Conservation (phyloP, 2,888 invertebrate species). For the Julus scandinavius region DNA sequence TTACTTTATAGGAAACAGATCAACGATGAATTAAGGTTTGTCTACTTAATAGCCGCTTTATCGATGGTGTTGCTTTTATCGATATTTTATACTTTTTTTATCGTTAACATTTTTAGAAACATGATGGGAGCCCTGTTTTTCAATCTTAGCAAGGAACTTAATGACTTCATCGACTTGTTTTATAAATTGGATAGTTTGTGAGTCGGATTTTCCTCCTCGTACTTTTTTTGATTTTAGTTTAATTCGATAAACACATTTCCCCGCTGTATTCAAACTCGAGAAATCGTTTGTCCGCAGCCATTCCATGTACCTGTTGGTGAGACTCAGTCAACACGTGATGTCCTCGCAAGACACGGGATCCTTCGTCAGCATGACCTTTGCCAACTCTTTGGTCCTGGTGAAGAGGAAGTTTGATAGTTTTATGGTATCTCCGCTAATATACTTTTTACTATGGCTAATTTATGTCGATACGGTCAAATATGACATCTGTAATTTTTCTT, state of each 20-base stretch:
- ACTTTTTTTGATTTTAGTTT: conserved; percentile 18
- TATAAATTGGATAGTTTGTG: conserved; percentile 91
- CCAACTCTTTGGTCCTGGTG: conserved; percentile 84
- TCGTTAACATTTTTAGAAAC: conserved; percentile 59
- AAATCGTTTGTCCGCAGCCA: conserved; percentile 73
- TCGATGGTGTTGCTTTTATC: no score
- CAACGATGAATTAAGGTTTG: conserved; percentile 66
- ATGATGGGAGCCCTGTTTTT: conserved; percentile 93
- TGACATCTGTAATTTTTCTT: not conserved
- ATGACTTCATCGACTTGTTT: conserved; percentile 84
- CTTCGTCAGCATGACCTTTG: conserved; percentile 87
- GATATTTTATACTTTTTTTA: not conserved
- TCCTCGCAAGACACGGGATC: conserved; percentile 87
- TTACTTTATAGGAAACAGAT: conserved; percentile 63
- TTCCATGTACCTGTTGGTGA: conserved; percentile 91
- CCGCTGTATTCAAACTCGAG: conserved; percentile 53
- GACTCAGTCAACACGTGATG: conserved; percentile 92
- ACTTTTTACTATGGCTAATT: no score
- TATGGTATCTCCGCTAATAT: conserved; percentile 70
- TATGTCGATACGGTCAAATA: no score
- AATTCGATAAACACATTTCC: conserved; percentile 50
- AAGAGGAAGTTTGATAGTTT: conserved; percentile 92
- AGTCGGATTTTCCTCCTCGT: conserved; percentile 66
- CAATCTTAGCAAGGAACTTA: conserved; percentile 85
- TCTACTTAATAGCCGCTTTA: not conserved